Conservation (phyloP, 1,140 invertebrate species). For the Leptoteleia sp. region DNA sequence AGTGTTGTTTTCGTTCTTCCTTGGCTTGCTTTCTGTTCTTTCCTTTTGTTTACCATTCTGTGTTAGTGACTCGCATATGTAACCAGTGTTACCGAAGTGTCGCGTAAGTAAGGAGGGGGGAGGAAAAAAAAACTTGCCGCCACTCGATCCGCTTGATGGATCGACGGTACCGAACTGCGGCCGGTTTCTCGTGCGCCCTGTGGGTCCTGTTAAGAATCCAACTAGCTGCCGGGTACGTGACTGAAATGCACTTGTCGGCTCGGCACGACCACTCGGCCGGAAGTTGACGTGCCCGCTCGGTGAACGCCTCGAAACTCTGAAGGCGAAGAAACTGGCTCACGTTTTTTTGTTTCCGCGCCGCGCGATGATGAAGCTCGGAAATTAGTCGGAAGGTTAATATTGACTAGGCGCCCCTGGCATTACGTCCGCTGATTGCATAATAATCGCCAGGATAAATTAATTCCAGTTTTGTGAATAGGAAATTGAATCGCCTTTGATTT, state of each 20-base stretch:
- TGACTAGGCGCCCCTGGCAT: slow-evolving; percentile 8
- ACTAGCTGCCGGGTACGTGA: slow-evolving; percentile 41
- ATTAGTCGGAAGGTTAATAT: slow-evolving; percentile 12
- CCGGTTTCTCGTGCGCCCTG: slow-evolving; percentile 22
- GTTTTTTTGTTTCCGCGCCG: background rate
- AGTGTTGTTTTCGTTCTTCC: background rate
- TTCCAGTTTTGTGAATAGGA: slow-evolving; percentile 25
- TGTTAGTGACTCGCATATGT: slow-evolving; percentile 25
- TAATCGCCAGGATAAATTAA: slow-evolving; percentile 31
- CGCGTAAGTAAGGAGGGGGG: no score
- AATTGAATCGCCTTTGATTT: slow-evolving; percentile 39
- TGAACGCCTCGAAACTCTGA: background rate
- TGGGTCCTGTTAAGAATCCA: slow-evolving; percentile 14
- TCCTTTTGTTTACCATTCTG: slow-evolving; percentile 2
- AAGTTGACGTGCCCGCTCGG: no score
- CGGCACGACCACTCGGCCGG: no score
- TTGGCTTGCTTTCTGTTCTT: no score
- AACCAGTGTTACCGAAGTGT: slow-evolving; percentile 23
- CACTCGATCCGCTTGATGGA: slow-evolving; percentile 5
- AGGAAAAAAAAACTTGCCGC: slow-evolving; percentile 7
- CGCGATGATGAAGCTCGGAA: slow-evolving; percentile 18
- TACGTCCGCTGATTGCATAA: slow-evolving; percentile 36
- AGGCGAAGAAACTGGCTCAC: background rate
- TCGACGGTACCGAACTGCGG: background rate
- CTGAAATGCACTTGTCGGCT: slow-evolving; percentile 29